A percentile compares a stretch with the other conserved stretches of the same genome.
phyloP scores from a whole-genome alignment of 2,113 vertebrate genomes.

The Ciconia boyciana region DNA sequence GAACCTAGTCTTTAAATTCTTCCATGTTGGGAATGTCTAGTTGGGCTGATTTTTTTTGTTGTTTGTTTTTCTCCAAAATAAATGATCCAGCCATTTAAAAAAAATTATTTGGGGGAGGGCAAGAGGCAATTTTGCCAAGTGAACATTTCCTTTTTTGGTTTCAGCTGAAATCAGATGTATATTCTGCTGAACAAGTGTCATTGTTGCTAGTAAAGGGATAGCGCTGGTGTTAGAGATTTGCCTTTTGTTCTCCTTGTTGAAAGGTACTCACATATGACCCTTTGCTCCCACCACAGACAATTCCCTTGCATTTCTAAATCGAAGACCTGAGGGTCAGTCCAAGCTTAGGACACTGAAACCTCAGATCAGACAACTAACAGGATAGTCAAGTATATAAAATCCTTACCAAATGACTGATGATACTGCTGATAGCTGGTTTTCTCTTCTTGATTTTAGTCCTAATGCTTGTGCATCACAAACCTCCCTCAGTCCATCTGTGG shows the following conservation, averaged over 20 bases:
- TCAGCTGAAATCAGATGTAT: neutral
- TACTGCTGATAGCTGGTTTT: neutral
- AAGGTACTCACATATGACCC: neutral
- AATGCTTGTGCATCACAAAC: neutral
- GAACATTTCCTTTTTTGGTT: neutral
- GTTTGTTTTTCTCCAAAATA: neutral
- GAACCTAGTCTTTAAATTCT: neutral
- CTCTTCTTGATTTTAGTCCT: neutral
- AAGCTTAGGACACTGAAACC: neutral
- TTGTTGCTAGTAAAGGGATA: neutral
- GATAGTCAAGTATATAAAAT: neutral
- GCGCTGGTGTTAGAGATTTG: neutral
- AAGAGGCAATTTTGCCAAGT: neutral
- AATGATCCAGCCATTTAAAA: neutral
- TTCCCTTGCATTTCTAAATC: neutral
- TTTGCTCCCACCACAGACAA: neutral
- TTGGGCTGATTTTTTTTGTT: neutral
- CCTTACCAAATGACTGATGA: neutral
- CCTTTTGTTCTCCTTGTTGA: neutral
- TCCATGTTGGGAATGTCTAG: neutral
- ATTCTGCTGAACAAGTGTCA: neutral
- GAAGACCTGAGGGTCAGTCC: neutral
- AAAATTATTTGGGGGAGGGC: neutral
- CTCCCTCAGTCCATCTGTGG: neutral
- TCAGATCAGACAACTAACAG: neutral